These are phyloP conservation scores for Drosophila suzukii DNA, from an alignment of 1,140 invertebrate species.

Conservation along the genomic window DNA sequence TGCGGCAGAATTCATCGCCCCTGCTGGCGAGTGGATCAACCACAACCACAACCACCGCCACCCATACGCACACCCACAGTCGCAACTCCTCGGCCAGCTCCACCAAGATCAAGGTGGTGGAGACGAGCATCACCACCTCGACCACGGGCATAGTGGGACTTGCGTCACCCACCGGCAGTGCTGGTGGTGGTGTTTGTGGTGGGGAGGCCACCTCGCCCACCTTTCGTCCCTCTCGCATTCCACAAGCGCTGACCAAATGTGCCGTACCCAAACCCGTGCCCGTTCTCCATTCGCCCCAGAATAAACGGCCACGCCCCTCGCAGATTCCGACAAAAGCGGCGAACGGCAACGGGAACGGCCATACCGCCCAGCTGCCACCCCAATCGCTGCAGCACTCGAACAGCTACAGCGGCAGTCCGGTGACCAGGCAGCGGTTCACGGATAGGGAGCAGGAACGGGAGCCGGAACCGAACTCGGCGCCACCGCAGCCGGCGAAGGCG, in stretches of 20 bases:
- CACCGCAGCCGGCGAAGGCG: conserved; percentile 84
- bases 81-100: conserved; percentile 81
- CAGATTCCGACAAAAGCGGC: conserved; percentile 84
- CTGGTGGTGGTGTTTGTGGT: conserved; percentile 5
- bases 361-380: conserved; percentile 30
- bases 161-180: conserved; percentile 41
- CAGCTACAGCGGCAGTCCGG: conserved; percentile 76
- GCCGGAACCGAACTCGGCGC: conserved; percentile 74
- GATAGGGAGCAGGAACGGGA: conserved; percentile 55
- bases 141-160: conserved; percentile 32
- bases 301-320: conserved; percentile 74
- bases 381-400: conserved; percentile 74
- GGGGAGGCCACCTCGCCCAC: conserved; percentile 71
- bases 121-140: conserved; percentile 62
- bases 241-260: conserved; percentile 71
- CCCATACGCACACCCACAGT: conserved; percentile 73
- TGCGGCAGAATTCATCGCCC: conserved; percentile 64
- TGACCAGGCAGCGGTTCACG: conserved; percentile 41
- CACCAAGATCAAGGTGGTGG: conserved; percentile 78
- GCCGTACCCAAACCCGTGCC: conserved; percentile 64
- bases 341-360: conserved; percentile 38
- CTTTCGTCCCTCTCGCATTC: conserved; percentile 83
- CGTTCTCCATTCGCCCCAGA: conserved; percentile 76
- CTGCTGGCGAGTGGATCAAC: conserved; percentile 44
- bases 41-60: conserved; percentile 49